Base-by-base conservation (phyloP, 2,888 invertebrate genomes). In the Leptinotarsa tumamoca region DNA sequence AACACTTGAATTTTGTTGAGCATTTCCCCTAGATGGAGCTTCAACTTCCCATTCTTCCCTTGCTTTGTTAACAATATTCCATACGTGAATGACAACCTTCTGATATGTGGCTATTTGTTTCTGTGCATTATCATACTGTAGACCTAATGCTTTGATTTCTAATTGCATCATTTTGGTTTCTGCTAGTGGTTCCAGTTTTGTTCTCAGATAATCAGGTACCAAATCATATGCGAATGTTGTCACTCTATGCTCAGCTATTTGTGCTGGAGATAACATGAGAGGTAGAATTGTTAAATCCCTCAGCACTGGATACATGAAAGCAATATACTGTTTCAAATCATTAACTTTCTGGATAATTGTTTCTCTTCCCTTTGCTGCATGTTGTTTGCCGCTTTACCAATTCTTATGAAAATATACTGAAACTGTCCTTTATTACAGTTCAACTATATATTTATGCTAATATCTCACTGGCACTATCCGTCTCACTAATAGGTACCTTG, bases 1-100 rank as follows among this genome's bases (percentile, higher is more conserved):
- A 80, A 94, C 91, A 83, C 95, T 96, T 77, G 94, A 95, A 1
- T 96, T 96, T 85, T 95, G 95, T 76, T 92, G 92, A 83, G 92
- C 90, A 75, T 90, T 92, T 15, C 93, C 91, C 83, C 95, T 90
- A 1, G 94, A 90, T 5, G 92, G 94, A 4, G 96, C 94, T 88
- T 98, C 98, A 76, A 95, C 95, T 88, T 98, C 98, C 97, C 97
- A 97, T 87, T 98, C 97, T 87, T 98, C 98, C 68, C 96, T 91
- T 0, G 96, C 95, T 85, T 96, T 96, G 80, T 94, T 95, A 67
- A 98, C 95, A 82, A 96, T 94, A 86, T 98, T 98, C 91, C 96
- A 92, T 2, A 98, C 94, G 89, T 97, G 96, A 77, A 94, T 94
- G 2, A 97, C 95, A 1, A 98, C 95, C 90, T 98, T 98, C 79